A percentile compares a stretch with the other conserved stretches of the same genome.
Conservation (phyloP, 2,888 invertebrate genomes). For the Andrena hattorfiana region DNA sequence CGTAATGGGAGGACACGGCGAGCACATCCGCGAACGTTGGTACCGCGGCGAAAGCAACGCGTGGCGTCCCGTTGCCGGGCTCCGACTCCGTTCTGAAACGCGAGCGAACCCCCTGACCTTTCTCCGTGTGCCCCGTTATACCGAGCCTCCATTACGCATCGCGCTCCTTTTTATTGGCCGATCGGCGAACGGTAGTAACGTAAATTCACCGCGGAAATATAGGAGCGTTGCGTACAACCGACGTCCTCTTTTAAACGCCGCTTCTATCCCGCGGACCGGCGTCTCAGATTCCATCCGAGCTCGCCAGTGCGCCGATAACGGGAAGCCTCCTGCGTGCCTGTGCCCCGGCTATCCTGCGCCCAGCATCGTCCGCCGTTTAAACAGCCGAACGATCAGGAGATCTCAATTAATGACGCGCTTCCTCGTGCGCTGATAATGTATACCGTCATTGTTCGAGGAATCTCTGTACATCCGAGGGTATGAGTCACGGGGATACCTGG, state of each 20-base stretch:
- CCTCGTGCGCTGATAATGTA: conserved; percentile 12
- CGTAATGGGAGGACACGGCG: not conserved
- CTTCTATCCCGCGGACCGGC: conserved; percentile 45
- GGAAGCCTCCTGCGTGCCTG: conserved; percentile 59
- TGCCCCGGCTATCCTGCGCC: conserved; percentile 47
- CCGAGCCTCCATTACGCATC: conserved; percentile 72
- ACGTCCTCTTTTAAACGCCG: conserved; percentile 60
- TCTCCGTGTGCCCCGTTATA: conserved; percentile 69
- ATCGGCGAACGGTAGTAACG: conserved; percentile 73
- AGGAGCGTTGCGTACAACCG: conserved; percentile 36
- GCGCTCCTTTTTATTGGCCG: conserved; percentile 72
- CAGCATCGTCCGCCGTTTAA: conserved; percentile 59
- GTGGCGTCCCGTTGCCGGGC: conserved; percentile 35
- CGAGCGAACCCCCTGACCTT: conserved; percentile 74
- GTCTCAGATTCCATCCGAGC: conserved; percentile 65
- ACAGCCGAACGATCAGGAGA: conserved; percentile 26
- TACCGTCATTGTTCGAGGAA: conserved; percentile 16
- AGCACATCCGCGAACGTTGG: not conserved
- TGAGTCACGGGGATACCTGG: not conserved
- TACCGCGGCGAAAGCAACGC: conserved; percentile 21
- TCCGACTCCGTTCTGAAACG: conserved; percentile 60
- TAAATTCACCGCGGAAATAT: conserved; percentile 65
- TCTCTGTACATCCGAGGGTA: not conserved
- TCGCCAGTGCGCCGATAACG: conserved; percentile 64
- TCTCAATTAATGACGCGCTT: conserved; percentile 29